Base-by-base conservation (phyloP, 2,113 vertebrate species). In the Dromiciops gliroides region DNA sequence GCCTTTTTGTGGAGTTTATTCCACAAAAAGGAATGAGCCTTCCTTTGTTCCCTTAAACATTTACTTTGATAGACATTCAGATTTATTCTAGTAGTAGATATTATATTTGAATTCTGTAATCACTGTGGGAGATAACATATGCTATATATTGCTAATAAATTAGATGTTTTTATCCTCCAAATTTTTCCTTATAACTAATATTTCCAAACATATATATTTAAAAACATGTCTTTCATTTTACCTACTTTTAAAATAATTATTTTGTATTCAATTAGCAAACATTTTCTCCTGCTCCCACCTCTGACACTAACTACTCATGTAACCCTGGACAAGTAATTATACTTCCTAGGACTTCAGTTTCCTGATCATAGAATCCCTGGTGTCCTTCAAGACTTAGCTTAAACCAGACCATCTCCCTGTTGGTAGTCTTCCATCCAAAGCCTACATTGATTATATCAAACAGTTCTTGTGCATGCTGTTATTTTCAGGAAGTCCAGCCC, bases 121-220 rank as follows among this genome's bases (percentile, higher is more conserved):
- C 60, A 90, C 19, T 50, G 50, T 94, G 1, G 0, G 92, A 92
- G 50, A 92, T 49, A 4, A 50, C 11, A 14, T 31, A 44, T 75
- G 7, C 48, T 48, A 8, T 90, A 22, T 48, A 4, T 90, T 89
- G 31, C 44, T 96, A 95, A 96, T 97, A 97, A 95, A 89, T 96
- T 92, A 48, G 50, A 93, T 90, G 19, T 2, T n/a, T 93, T 97
- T 31, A 37, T 28, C 88, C 92, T 91, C 60, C 37, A n/a, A n/a
- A n/a, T 44, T 83, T 83, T 83, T 44, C 28, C 67, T 44, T 23
- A 83, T 8, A 44, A 83, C 67, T 83, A 44, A 44, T 44, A 44
- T 83, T 83, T 83, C n/a, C 44, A 44, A 83, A 8, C 37, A n/a
- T n/a, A 44, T 44, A 83, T 83, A 28, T 44, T 83, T 67, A 67